Evolutionary conservation across 2,797 vertebrate species (phyloP).

Genomic region (Mus spretus): DNA sequence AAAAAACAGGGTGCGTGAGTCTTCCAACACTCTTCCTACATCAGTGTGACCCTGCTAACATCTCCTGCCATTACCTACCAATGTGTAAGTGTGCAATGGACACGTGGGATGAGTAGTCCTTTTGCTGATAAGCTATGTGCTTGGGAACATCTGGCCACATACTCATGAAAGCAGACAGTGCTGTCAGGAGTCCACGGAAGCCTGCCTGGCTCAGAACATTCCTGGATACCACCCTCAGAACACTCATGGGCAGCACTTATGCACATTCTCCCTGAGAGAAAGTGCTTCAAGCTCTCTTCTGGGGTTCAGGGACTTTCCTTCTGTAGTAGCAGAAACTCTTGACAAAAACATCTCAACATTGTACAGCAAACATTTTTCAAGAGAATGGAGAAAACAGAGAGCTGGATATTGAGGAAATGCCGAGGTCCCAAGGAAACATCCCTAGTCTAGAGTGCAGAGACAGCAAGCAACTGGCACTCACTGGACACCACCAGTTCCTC

Average conservation of each 20-base stretch:
- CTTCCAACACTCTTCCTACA: not conserved
- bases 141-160: constrained; percentile 11
- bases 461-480: not conserved
- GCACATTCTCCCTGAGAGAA: not conserved
- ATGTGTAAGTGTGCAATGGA: not conserved
- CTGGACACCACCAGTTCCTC: not conserved
- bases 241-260: not conserved
- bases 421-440: not conserved
- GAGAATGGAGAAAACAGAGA: not conserved
- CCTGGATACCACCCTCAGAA: not conserved
- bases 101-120: not conserved
- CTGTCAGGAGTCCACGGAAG: not conserved
- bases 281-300: not conserved
- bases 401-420: not conserved
- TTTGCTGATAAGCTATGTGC: not conserved
- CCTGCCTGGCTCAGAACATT: not conserved
- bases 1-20: not conserved
- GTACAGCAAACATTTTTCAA: not conserved
- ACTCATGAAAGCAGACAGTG: not conserved
- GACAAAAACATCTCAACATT: not conserved
- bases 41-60: not conserved
- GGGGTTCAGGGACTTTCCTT: not conserved
- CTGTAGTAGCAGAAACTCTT: not conserved
- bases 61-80: not conserved
- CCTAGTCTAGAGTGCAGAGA: not conserved